Conservation (phyloP, 1,140 invertebrate genomes). For the Myzus persicae region DNA sequence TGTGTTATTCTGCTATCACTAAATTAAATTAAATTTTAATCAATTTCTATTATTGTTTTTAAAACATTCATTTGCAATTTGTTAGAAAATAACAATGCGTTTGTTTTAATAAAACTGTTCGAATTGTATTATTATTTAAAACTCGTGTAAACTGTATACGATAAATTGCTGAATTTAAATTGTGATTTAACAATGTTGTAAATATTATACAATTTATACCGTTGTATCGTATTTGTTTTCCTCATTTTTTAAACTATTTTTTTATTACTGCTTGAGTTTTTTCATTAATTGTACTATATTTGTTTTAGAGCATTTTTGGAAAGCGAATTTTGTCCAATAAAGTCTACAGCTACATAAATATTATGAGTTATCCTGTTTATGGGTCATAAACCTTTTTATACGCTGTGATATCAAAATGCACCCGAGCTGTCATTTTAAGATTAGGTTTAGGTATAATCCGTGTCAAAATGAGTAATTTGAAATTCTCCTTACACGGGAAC, state of each 20-base stretch:
- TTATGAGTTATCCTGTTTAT: neutral
- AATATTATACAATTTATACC: neutral
- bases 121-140: neutral
- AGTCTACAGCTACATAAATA: neutral
- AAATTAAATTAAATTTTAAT: neutral
- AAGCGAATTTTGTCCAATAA: neutral
- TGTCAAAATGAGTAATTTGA: constrained; percentile 26
- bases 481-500: neutral
- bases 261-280: neutral
- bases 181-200: neutral
- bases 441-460: neutral
- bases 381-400: neutral
- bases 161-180: neutral
- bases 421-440: neutral
- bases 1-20: neutral
- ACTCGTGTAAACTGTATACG: neutral
- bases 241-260: neutral
- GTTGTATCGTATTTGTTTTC: too few relatives aligned
- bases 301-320: neutral
- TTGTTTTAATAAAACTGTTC: neutral
- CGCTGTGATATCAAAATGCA: neutral
- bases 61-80: neutral
- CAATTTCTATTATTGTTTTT: neutral
- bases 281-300: neutral
- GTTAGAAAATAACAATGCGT: neutral